Evolutionary conservation across 2,797 vertebrate genomes (phyloP).

Genomic region (Benthosema pterotum): DNA sequence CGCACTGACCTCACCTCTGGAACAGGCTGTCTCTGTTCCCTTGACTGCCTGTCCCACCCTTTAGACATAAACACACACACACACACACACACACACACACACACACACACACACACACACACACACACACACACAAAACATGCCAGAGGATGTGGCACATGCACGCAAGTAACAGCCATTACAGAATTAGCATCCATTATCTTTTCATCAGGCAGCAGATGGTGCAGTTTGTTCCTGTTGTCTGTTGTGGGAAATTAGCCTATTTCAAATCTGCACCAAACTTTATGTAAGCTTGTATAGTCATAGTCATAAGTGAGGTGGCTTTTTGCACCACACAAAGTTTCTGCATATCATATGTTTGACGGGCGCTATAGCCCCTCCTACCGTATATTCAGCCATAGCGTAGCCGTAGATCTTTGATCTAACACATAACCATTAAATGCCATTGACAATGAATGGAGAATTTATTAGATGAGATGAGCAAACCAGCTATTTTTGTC

Average conservation of each 20-base stretch:
- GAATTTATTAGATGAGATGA: no score
- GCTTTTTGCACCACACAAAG: no score
- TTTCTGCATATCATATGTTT: no score
- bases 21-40: slow-evolving; percentile 83
- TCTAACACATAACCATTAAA: no score
- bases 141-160: slow-evolving; percentile 9
- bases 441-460: no score
- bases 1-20: slow-evolving; percentile 77
- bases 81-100: slow-evolving; percentile 8
- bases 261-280: no score
- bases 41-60: slow-evolving; percentile 76
- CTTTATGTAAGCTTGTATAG: no score
- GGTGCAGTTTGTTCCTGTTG: background rate
- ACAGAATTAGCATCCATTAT: background rate
- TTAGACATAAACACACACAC: slow-evolving; percentile 42
- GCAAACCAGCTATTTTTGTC: no score
- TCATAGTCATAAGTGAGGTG: no score
- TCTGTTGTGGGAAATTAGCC: background rate
- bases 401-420: no score
- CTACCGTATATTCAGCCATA: no score
- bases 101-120: slow-evolving; percentile 13
- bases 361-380: no score
- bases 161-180: slow-evolving; percentile 2
- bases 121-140: slow-evolving; percentile 41
- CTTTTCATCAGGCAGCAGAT: background rate